Percentiles rank a stretch among this genome's conserved stretches.
Conservation (phyloP, 2,113 vertebrate genomes). For the Corydoras maculifer region DNA sequence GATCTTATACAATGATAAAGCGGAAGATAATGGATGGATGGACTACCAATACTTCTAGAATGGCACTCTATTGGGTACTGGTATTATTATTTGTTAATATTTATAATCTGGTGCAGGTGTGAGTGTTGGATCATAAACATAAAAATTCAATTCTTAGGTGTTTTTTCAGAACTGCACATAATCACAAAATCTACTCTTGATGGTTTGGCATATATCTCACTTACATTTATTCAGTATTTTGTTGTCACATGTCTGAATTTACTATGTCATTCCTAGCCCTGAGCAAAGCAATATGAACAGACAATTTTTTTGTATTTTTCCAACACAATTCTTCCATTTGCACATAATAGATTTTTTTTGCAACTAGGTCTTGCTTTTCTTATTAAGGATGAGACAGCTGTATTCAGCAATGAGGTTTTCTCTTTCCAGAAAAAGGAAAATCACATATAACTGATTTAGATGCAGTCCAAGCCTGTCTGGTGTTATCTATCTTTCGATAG, state of each 20-base stretch:
- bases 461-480: constrained; percentile 51
- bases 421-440: constrained; percentile 45
- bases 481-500: constrained; percentile 49
- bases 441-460: constrained; percentile 43
- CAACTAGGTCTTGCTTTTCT: constrained; percentile 31
- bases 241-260: constrained; percentile 31
- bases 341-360: constrained; percentile 55
- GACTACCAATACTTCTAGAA: too few relatives aligned
- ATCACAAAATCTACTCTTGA: too few relatives aligned
- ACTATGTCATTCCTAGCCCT: constrained; percentile 46
- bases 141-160: too few relatives aligned
- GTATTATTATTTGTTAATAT: too few relatives aligned
- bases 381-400: constrained; percentile 52
- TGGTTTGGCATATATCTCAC: not conserved
- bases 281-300: constrained; percentile 49
- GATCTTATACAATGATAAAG: too few relatives aligned
- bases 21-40: too few relatives aligned
- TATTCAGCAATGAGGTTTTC: constrained; percentile 33
- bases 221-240: not conserved
- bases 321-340: constrained; percentile 44
- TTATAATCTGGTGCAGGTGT: too few relatives aligned
- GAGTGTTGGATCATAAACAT: too few relatives aligned
- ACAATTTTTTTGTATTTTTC: constrained; percentile 52
- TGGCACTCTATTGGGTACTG: too few relatives aligned
- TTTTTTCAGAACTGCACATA: too few relatives aligned